Evolutionary conservation across 30 jellyfish, hydroid and myxozoan species (phyloP).

Genomic region (Aurelia sp.): DNA sequence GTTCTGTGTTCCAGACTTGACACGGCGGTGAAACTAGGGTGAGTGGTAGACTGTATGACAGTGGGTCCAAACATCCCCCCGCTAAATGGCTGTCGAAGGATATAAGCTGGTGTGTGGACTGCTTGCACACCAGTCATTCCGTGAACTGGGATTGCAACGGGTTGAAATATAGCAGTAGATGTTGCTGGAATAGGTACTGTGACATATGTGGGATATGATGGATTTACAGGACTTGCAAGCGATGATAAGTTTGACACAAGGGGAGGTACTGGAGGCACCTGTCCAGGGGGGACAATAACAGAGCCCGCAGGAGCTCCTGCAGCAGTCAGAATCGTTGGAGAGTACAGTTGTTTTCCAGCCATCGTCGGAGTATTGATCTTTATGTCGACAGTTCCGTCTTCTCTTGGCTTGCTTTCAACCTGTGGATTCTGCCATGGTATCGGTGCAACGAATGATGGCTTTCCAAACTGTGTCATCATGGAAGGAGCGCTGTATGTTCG

Average conservation of each 20-base stretch:
- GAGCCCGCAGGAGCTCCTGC: conserved; percentile 73
- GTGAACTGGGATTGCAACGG: conserved; percentile 98
- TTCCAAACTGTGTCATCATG: conserved; percentile 82
- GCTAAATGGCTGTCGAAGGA: conserved; percentile 91
- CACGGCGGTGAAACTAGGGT: conserved; percentile 56
- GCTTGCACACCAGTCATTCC: conserved; percentile 87
- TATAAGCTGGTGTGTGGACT: conserved; percentile 96
- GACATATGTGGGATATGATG: conserved; percentile 94
- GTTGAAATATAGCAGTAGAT: conserved; percentile 97
- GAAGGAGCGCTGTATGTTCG: conserved; percentile 94
- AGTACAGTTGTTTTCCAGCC: conserved; percentile 47
- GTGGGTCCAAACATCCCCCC: conserved; percentile 90
- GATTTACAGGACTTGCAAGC: conserved; percentile 58
- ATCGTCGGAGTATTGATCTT: conserved; percentile 72
- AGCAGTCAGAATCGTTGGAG: conserved; percentile 53
- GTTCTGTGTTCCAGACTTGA: conserved; percentile 82
- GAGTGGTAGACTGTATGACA: conserved; percentile 33
- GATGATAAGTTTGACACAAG: conserved; percentile 51
- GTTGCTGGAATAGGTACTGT: conserved; percentile 98
- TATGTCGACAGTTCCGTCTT: conserved; percentile 81
- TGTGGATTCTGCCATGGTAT: conserved; percentile 77
- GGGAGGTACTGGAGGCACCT: conserved; percentile 83
- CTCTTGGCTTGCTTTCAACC: conserved; percentile 65
- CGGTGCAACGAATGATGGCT: conserved; percentile 82
- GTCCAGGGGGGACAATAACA: conserved; percentile 94